phyloP scores from a whole-genome alignment of 2,888 invertebrate genomes.

The Amphipoea oculea region DNA sequence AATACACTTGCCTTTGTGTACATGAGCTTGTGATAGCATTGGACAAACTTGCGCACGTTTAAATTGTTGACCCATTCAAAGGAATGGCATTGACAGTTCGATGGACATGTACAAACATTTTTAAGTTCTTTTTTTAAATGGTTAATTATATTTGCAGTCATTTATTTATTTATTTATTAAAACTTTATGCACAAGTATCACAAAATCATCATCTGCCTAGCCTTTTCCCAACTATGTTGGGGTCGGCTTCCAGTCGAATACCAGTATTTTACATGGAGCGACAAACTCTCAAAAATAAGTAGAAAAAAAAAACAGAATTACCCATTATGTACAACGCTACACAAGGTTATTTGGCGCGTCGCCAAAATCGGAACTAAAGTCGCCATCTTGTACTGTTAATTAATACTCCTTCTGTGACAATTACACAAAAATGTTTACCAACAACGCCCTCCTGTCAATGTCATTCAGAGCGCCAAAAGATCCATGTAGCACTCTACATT shows the following conservation, averaged over 20 bases:
- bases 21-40: slow-evolving; percentile 21
- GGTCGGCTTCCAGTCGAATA: background rate
- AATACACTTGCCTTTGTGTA: slow-evolving; percentile 22
- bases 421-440: background rate
- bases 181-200: no score
- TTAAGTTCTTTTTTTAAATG: background rate
- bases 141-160: background rate
- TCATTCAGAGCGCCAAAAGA: background rate
- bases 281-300: background rate
- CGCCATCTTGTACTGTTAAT: background rate
- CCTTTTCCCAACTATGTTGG: no score
- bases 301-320: background rate
- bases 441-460: background rate
- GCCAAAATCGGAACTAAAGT: background rate
- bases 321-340: background rate
- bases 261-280: no score
- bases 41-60: slow-evolving; percentile 12
- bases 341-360: background rate
- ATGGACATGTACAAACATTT: background rate
- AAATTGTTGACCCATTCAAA: slow-evolving; percentile 17
- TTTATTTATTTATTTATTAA: background rate
- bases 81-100: slow-evolving; percentile 8
- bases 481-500: slow-evolving; percentile 4
- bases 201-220: no score
- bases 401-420: background rate